phyloP scores from a whole-genome alignment of 2,113 vertebrate genomes.

The Eubucco bourcierii region DNA sequence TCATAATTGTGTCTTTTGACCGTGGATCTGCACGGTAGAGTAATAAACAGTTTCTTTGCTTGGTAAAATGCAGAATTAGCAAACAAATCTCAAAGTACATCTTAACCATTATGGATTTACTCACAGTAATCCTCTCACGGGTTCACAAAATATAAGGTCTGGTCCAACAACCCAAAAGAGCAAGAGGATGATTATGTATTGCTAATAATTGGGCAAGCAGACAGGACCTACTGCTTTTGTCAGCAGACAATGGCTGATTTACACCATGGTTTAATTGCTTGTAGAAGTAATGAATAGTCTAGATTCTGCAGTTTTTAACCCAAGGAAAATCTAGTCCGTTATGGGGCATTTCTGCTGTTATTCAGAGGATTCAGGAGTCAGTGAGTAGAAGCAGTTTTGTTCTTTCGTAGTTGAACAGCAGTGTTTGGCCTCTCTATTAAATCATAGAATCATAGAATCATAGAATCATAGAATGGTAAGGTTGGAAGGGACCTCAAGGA shows the following conservation, averaged over 20 bases:
- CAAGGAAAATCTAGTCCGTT: not conserved
- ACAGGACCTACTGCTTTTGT: constrained; percentile 25
- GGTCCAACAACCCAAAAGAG: not conserved
- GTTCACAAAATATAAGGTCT: not conserved
- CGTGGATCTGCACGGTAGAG: not conserved
- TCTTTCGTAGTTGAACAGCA: not conserved
- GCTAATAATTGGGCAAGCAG: not conserved
- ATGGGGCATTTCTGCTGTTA: not conserved
- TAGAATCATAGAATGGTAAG: too few species aligned
- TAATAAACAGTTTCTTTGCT: not conserved
- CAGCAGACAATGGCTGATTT: constrained; percentile 35
- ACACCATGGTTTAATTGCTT: not conserved
- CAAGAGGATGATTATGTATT: not conserved
- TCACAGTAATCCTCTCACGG: not conserved
- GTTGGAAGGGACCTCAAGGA: too few species aligned
- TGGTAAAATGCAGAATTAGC: not conserved
- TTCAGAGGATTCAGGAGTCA: not conserved
- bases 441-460: too few species aligned
- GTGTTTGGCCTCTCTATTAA: not conserved
- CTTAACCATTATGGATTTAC: not conserved
- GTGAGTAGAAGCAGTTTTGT: not conserved
- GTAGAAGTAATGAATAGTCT: not conserved
- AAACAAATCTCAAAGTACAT: not conserved
- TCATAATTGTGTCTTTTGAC: not conserved
- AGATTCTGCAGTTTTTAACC: not conserved